phyloP scores from a whole-genome alignment of 2,113 vertebrate genomes.

The Paralichthys olivaceus region DNA sequence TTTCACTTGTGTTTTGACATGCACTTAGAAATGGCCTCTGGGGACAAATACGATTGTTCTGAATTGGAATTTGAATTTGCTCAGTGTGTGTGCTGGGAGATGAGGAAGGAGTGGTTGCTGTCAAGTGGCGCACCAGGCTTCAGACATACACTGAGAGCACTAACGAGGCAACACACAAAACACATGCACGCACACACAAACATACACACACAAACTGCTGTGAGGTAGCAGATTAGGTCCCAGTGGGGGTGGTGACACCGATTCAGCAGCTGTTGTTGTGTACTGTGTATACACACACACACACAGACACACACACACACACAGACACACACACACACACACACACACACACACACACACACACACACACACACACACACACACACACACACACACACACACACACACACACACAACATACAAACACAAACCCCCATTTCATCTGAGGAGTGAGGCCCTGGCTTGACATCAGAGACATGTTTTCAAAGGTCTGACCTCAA shows the following conservation, averaged over 20 bases:
- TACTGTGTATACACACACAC: constrained; percentile 26
- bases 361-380: constrained; percentile 8
- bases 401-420: constrained; percentile 17
- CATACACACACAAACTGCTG: constrained; percentile 35
- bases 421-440: neutral
- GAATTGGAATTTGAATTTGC: too few species aligned
- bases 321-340: constrained; percentile 12
- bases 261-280: constrained; percentile 73
- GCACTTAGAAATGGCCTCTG: too few species aligned
- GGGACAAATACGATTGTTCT: too few species aligned
- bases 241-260: constrained; percentile 68
- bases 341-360: constrained; percentile 6
- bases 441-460: constrained; percentile 34
- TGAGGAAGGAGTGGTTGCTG: constrained; percentile 46
- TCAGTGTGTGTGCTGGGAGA: constrained; percentile 33
- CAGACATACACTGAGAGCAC: constrained; percentile 46
- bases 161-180: constrained; percentile 42
- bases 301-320: constrained; percentile 8
- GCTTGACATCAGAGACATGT: constrained; percentile 57
- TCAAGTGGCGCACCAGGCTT: constrained; percentile 67
- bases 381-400: constrained; percentile 13
- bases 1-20: too few species aligned
- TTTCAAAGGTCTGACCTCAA: constrained; percentile 55
- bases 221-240: constrained; percentile 68
- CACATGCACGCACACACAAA: constrained; percentile 6